Evolutionary conservation across 2,113 vertebrate genomes (phyloP).

Genomic region (Heterochromis multidens): DNA sequence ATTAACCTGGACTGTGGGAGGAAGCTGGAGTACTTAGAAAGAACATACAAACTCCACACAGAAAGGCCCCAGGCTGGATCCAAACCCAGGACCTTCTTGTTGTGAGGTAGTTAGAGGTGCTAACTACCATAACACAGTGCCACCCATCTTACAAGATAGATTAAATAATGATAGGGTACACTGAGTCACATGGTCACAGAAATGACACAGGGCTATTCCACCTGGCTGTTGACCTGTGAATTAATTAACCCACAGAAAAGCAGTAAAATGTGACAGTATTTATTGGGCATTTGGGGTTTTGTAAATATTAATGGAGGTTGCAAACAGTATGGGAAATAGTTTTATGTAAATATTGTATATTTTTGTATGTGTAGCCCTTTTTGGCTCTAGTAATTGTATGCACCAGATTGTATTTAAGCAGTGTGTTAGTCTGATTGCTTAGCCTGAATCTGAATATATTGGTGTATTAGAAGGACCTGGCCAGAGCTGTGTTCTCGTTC

Average conservation of each 20-base stretch:
- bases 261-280: background rate
- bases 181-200: background rate
- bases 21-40: background rate
- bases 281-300: background rate
- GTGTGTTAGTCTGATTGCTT: background rate
- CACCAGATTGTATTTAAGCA: background rate
- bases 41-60: background rate
- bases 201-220: background rate
- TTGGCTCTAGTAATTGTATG: background rate
- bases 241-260: background rate
- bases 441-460: background rate
- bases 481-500: background rate
- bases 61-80: background rate
- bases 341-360: background rate
- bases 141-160: background rate
- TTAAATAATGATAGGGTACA: background rate
- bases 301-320: background rate
- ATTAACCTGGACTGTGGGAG: background rate
- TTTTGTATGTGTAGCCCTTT: background rate
- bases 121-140: background rate
- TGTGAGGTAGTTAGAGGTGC: background rate
- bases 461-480: background rate
- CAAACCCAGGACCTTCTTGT: background rate
- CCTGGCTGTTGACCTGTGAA: background rate
- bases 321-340: background rate